phyloP scores from a whole-genome alignment of 2,113 vertebrate species.

The Meleagris gallopavo region DNA sequence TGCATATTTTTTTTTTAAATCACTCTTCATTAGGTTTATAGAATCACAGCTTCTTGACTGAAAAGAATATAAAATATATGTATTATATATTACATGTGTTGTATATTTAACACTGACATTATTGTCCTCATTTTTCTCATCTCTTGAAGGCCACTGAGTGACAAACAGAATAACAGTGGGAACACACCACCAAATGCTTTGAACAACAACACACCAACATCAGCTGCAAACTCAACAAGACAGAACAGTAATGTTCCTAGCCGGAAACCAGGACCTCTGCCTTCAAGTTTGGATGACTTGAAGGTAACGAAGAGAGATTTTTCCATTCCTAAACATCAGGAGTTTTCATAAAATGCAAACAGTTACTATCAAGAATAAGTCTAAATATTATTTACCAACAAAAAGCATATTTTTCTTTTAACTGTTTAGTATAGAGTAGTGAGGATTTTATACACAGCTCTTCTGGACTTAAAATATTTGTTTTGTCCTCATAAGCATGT shows the following conservation, averaged over 20 bases:
- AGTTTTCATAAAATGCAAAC: not conserved
- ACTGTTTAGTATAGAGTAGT: not conserved
- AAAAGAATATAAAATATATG: not conserved
- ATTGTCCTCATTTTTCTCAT: conserved; percentile 1
- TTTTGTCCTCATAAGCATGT: not conserved
- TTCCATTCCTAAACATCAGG: not conserved
- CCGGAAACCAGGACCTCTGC: conserved; percentile 90
- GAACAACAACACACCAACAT: conserved; percentile 75
- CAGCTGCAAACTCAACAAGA: conserved; percentile 76
- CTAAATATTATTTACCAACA: not conserved
- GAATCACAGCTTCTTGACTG: not conserved
- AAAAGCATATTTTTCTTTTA: not conserved
- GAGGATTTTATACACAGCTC: not conserved
- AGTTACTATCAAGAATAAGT: not conserved
- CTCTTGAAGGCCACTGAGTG: conserved; percentile 83
- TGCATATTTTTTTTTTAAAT: not conserved
- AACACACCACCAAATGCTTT: conserved; percentile 63
- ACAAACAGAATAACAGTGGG: conserved; percentile 83
- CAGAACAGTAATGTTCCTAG: conserved; percentile 77
- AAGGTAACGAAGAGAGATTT: conserved; percentile 83
- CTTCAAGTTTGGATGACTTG: conserved; percentile 94
- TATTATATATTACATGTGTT: not conserved
- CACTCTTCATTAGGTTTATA: not conserved
- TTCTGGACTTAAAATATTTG: not conserved
- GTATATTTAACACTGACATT: not conserved